Conservation (phyloP, 2,888 invertebrate species). For the Stenotaenia linearis region DNA sequence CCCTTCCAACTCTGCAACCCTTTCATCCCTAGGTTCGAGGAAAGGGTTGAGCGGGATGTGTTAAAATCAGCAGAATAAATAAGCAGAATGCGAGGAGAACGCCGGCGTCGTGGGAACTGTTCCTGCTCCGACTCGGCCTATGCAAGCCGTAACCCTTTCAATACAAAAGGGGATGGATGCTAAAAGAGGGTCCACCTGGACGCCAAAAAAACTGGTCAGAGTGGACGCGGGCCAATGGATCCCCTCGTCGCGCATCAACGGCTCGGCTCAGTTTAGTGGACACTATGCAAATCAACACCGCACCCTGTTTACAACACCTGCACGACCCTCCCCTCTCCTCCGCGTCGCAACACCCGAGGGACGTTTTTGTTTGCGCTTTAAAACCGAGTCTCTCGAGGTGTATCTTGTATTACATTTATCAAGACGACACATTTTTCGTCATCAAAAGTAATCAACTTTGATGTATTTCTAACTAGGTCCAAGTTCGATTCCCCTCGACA, state of each 20-base stretch:
- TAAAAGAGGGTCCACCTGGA: conserved; percentile 19
- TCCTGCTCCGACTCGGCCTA: conserved; percentile 3
- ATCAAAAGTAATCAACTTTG: conserved; percentile 20
- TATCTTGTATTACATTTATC: not conserved
- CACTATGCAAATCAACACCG: not conserved
- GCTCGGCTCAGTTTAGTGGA: conserved; percentile 17
- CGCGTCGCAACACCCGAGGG: not conserved
- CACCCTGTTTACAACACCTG: not conserved
- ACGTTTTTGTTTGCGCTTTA: conserved; percentile 3
- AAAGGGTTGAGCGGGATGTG: conserved; percentile 24
- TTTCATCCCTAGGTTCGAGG: conserved; percentile 28
- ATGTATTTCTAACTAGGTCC: conserved; percentile 16
- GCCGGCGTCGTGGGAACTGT: conserved; percentile 23
- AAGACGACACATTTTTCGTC: conserved; percentile 20
- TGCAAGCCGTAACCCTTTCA: conserved; percentile 28
- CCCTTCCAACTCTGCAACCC: conserved; percentile 26
- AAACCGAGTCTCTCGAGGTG: not conserved
- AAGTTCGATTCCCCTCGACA: conserved; percentile 1
- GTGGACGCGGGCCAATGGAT: conserved; percentile 26
- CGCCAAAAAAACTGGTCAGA: conserved; percentile 17
- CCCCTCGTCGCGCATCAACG: conserved; percentile 7
- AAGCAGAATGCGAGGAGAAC: conserved; percentile 26
- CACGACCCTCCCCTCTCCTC: not conserved
- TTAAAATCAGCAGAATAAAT: conserved; percentile 31
- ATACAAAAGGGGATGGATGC: conserved; percentile 12